Conservation (phyloP, 2,797 vertebrate species). For the Podarcis lilfordi region DNA sequence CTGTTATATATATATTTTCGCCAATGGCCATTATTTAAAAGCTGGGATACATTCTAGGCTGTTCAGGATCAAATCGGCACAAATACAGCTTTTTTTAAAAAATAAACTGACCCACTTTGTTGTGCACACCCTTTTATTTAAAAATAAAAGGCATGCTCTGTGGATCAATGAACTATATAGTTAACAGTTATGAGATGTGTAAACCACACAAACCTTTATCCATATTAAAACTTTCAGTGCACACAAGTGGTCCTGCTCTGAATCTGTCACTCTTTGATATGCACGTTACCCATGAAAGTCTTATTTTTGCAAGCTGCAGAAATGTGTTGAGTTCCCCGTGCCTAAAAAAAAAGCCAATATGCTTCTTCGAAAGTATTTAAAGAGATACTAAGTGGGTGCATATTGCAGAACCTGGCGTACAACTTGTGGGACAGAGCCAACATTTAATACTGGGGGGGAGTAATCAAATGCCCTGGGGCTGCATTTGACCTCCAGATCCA, state of each 20-base stretch:
- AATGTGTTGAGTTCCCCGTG: neutral
- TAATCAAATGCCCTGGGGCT: too few species aligned
- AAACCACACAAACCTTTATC: neutral
- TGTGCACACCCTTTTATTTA: neutral
- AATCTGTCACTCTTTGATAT: neutral
- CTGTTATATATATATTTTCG: neutral
- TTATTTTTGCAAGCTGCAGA: neutral
- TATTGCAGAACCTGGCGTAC: neutral
- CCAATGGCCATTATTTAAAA: neutral
- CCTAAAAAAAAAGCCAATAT: neutral
- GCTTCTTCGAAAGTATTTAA: neutral
- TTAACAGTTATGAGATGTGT: neutral
- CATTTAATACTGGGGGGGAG: neutral
- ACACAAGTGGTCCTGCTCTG: neutral
- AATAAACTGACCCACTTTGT: neutral
- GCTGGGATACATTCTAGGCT: neutral
- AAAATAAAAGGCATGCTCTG: neutral
- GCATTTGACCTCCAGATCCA: too few species aligned
- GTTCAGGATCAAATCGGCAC: neutral
- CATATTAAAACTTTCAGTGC: neutral
- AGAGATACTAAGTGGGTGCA: neutral
- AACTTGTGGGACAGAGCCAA: neutral
- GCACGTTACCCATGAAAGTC: constrained; percentile 1
- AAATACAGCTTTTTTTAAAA: neutral
- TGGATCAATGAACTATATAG: neutral